A percentile compares a stretch with the other conserved stretches of the same genome.
Conservation (phyloP, 2,888 invertebrate genomes). For the Pocota personata region DNA sequence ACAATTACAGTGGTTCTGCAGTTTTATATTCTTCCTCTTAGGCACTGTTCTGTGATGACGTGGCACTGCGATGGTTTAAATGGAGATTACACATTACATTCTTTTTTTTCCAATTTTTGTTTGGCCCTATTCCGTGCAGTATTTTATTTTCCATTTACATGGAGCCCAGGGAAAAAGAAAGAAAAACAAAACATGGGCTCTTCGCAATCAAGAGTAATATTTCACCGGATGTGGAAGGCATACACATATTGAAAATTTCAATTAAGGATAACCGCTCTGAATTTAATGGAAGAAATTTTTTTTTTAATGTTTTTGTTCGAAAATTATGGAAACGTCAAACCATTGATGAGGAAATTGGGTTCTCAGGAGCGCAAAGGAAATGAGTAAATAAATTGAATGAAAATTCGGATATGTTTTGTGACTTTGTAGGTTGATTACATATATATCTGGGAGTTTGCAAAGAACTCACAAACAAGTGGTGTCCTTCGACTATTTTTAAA, state of each 20-base stretch:
- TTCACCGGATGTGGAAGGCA: constrained; percentile 70
- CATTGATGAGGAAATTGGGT: constrained; percentile 54
- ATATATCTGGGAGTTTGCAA: too few relatives aligned
- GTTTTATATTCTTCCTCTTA: constrained; percentile 4
- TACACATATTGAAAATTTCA: constrained; percentile 59
- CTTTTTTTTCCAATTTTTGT: constrained; percentile 2
- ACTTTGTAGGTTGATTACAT: too few relatives aligned
- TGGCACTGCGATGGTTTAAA: constrained; percentile 39
- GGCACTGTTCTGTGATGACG: constrained; percentile 19
- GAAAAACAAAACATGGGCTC: constrained; percentile 13
- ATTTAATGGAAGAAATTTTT: constrained; percentile 28
- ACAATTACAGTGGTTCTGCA: constrained; percentile 45
- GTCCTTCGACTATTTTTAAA: too few relatives aligned
- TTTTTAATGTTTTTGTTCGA: not conserved
- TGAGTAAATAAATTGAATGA: constrained; percentile 59
- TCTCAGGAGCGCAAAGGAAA: constrained; percentile 51
- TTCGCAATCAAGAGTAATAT: constrained; percentile 66
- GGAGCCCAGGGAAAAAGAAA: not conserved
- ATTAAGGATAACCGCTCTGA: constrained; percentile 63
- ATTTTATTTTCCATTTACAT: not conserved
- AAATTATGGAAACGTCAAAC: constrained; percentile 1
- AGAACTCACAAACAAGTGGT: too few relatives aligned
- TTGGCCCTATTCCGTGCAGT: constrained; percentile 34
- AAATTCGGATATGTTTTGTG: not conserved
- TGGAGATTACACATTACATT: constrained; percentile 47